A percentile compares a stretch with the other conserved stretches of the same genome.
These are phyloP conservation scores for Chrysolina haemoptera DNA, from an alignment of 2,888 invertebrate species.

Conservation along the genomic window DNA sequence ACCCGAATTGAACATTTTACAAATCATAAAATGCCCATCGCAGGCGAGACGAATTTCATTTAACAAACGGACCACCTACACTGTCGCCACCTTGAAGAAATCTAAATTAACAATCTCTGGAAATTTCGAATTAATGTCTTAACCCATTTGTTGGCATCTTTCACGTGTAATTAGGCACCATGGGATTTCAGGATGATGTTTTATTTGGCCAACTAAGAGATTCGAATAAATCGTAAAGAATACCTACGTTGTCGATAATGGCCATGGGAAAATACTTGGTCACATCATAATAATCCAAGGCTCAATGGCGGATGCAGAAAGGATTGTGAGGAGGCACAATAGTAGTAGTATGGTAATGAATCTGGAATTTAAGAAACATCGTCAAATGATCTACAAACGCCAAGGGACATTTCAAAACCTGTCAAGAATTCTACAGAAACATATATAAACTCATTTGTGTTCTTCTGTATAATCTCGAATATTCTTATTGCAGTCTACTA, in stretches of 20 bases:
- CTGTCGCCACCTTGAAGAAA: constrained; percentile 59
- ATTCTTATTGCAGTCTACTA: too few species aligned
- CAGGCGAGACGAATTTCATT: constrained; percentile 61
- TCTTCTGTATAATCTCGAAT: too few species aligned
- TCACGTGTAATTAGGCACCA: constrained; percentile 43
- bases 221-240: constrained; percentile 43
- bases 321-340: too few species aligned
- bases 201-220: constrained; percentile 49
- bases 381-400: too few species aligned
- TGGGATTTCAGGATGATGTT: constrained; percentile 28
- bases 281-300: constrained; percentile 24
- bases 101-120: constrained; percentile 58
- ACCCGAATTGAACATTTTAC: constrained; percentile 47
- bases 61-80: constrained; percentile 64
- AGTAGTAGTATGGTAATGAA: too few species aligned
- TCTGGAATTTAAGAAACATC: too few species aligned
- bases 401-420: too few species aligned
- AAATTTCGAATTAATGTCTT: constrained; percentile 60
- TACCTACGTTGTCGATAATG: constrained; percentile 5
- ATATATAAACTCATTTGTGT: too few species aligned
- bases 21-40: constrained; percentile 61
- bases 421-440: too few species aligned
- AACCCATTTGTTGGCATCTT: constrained; percentile 53
- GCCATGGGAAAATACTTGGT: constrained; percentile 35
- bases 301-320: too few species aligned